These are phyloP conservation scores for Steatocranus sp. DNA, from an alignment of 2,797 vertebrate species.

Conservation along the genomic window DNA sequence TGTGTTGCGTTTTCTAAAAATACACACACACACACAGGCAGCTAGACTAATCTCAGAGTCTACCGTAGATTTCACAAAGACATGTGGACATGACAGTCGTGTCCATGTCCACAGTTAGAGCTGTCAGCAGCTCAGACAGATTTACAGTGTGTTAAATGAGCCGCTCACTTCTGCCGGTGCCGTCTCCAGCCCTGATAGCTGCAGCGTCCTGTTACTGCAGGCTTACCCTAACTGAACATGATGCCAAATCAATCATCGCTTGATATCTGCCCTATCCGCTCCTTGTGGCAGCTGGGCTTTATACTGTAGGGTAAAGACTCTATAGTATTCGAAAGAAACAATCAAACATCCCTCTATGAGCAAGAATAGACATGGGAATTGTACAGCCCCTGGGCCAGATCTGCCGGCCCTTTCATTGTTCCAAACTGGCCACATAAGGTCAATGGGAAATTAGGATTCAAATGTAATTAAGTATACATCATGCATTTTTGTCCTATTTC, in stretches of 20 bases:
- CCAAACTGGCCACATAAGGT: no score
- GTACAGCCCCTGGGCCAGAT: no score
- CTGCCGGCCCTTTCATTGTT: no score
- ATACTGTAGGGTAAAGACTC: background rate
- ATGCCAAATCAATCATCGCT: conserved; percentile 43
- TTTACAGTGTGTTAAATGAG: conserved; percentile 26
- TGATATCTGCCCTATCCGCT: background rate
- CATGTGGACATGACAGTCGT: background rate
- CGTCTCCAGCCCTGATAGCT: conserved; percentile 22
- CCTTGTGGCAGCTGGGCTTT: background rate
- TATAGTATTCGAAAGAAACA: background rate
- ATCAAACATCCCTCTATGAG: background rate
- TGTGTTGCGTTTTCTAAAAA: background rate
- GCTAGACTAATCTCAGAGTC: background rate
- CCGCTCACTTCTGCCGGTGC: background rate
- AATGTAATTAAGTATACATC: no score
- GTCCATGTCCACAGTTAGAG: background rate
- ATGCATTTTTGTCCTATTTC: no score
- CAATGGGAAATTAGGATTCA: no score
- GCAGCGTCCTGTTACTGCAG: conserved; percentile 36
- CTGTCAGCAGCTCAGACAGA: conserved; percentile 33
- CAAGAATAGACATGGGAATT: background rate
- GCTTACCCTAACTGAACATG: conserved; percentile 22
- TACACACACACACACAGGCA: background rate
- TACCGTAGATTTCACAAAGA: background rate